These are phyloP conservation scores for Peribatodes rhomboidaria DNA, from an alignment of 2,888 invertebrate species.

Conservation along the genomic window DNA sequence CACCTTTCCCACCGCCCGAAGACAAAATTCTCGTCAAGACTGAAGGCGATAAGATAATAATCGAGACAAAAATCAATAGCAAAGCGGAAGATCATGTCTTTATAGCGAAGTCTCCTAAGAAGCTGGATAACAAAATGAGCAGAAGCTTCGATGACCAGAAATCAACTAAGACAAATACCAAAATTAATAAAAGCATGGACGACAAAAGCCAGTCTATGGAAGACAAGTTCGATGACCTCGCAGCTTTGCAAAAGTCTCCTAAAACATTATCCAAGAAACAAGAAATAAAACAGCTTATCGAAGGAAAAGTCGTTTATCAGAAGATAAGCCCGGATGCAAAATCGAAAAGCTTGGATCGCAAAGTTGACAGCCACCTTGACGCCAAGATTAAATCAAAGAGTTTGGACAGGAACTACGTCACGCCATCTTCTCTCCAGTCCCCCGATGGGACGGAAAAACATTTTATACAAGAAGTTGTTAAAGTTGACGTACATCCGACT, in stretches of 20 bases:
- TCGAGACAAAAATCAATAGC: slow-evolving; percentile 91
- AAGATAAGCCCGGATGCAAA: slow-evolving; percentile 85
- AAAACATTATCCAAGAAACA: slow-evolving; percentile 87
- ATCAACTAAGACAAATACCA: slow-evolving; percentile 82
- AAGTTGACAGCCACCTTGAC: slow-evolving; percentile 86
- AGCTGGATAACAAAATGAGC: slow-evolving; percentile 88
- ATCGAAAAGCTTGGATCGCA: slow-evolving; percentile 89
- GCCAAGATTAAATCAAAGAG: slow-evolving; percentile 89
- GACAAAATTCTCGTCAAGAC: slow-evolving; percentile 91
- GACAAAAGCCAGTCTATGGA: slow-evolving; percentile 88
- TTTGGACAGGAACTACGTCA: slow-evolving; percentile 88
- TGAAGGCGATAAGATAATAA: slow-evolving; percentile 89
- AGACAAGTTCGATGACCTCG: slow-evolving; percentile 87
- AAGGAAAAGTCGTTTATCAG: slow-evolving; percentile 88
- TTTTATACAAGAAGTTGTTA: slow-evolving; percentile 81
- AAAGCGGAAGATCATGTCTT: slow-evolving; percentile 92
- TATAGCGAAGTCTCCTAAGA: slow-evolving; percentile 91
- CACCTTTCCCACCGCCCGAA: slow-evolving; percentile 90
- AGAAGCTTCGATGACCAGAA: slow-evolving; percentile 88
- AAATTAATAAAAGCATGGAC: slow-evolving; percentile 88
- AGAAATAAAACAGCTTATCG: slow-evolving; percentile 88
- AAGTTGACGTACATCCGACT: slow-evolving; percentile 80
- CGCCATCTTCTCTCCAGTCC: slow-evolving; percentile 66
- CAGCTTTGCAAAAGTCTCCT: slow-evolving; percentile 85
- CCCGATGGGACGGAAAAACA: slow-evolving; percentile 76